A percentile compares a stretch with the other conserved stretches of the same genome.
These are phyloP conservation scores for Periophthalmus magnuspinnatus DNA, from an alignment of 2,797 vertebrate species.

Conservation along the genomic window DNA sequence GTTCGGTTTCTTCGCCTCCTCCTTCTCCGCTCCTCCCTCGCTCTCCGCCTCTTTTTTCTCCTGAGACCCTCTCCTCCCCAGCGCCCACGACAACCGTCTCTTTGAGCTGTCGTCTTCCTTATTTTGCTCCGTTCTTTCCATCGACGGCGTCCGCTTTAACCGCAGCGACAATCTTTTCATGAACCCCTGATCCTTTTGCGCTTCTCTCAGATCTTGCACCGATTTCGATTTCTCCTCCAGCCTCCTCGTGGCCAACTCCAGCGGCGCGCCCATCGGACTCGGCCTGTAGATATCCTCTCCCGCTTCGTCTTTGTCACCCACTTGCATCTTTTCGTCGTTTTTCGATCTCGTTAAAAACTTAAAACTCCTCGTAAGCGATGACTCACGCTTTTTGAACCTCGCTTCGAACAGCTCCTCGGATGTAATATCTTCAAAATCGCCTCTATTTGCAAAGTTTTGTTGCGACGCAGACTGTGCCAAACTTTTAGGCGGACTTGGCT, in stretches of 20 bases:
- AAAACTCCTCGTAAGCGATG: constrained; percentile 87
- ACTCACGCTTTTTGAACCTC: constrained; percentile 92
- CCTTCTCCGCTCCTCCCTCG: constrained; percentile 68
- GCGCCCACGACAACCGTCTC: constrained; percentile 85
- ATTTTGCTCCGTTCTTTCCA: constrained; percentile 79
- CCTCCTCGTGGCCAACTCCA: constrained; percentile 80
- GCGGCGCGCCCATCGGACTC: constrained; percentile 85
- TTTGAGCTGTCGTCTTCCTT: constrained; percentile 78
- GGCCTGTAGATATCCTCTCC: constrained; percentile 93
- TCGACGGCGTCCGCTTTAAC: constrained; percentile 83
- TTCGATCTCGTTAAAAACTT: constrained; percentile 88
- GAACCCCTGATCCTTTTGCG: constrained; percentile 88
- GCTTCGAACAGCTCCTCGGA: constrained; percentile 95
- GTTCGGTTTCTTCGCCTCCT: constrained; percentile 74
- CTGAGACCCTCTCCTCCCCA: constrained; percentile 81
- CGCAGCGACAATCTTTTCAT: constrained; percentile 89
- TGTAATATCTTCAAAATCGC: constrained; percentile 84
- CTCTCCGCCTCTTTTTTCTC: constrained; percentile 84
- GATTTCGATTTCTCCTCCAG: constrained; percentile 90
- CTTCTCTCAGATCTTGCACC: constrained; percentile 89
- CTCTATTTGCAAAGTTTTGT: constrained; percentile 48
- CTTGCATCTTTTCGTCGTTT: constrained; percentile 82
- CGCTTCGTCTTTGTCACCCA: constrained; percentile 48
- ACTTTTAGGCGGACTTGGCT: constrained; percentile 72
- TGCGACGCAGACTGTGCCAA: constrained; percentile 51